A percentile compares a stretch with the other conserved stretches of the same genome.
phyloP scores from a whole-genome alignment of 2,797 vertebrate genomes.

The Anguilla marmorata region DNA sequence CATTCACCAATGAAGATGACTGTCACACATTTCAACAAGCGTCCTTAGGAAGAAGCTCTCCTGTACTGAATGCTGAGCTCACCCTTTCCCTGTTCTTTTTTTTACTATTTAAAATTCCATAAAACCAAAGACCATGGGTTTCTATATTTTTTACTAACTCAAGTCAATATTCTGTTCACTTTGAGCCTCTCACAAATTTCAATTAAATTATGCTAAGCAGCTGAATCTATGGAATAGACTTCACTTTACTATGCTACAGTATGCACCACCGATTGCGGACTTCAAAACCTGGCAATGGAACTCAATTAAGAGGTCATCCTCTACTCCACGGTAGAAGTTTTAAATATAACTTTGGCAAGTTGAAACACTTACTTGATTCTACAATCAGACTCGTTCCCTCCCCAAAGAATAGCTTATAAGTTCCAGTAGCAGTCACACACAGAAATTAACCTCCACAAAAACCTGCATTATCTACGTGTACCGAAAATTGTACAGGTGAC shows the following conservation, averaged over 20 bases:
- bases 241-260: too few species aligned
- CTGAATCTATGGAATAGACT: too few species aligned
- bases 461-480: not conserved
- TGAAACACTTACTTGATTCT: constrained; percentile 2
- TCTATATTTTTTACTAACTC: not conserved
- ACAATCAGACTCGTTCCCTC: constrained; percentile 13
- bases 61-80: not conserved
- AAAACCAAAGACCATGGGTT: not conserved
- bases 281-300: not conserved
- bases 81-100: not conserved
- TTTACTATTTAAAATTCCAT: not conserved
- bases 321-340: not conserved
- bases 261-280: too few species aligned
- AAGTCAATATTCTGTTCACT: not conserved
- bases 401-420: not conserved
- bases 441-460: not conserved
- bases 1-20: not conserved
- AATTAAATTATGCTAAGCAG: not conserved
- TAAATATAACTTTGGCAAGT: not conserved
- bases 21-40: not conserved
- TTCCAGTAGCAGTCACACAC: constrained; percentile 10
- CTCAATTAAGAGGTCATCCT: not conserved
- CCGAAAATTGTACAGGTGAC: not conserved
- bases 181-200: not conserved
- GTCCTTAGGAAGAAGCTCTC: not conserved